phyloP scores from a whole-genome alignment of 1,140 invertebrate genomes.

The Archivesica marissinica region DNA sequence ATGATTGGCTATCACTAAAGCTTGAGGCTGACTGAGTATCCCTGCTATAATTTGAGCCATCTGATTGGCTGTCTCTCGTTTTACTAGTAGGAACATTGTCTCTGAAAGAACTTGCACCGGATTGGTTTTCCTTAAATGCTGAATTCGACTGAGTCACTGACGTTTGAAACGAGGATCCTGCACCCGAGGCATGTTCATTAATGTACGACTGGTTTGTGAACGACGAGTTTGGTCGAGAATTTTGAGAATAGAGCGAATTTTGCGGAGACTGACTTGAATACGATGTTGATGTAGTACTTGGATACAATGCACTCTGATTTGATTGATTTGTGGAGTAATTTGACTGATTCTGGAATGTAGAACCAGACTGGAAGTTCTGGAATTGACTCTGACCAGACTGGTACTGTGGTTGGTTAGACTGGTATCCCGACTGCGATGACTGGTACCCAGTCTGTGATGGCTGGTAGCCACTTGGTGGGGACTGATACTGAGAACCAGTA shows the following conservation, averaged over 20 bases:
- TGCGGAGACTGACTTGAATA: slow-evolving; percentile 41
- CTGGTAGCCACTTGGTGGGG: slow-evolving; percentile 50
- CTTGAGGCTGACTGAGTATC: slow-evolving; percentile 68
- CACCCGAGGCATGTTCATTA: slow-evolving; percentile 50
- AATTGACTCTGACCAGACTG: slow-evolving; percentile 55
- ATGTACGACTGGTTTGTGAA: slow-evolving; percentile 50
- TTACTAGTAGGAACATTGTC: slow-evolving; percentile 49
- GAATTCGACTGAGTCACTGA: slow-evolving; percentile 56
- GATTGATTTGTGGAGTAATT: slow-evolving; percentile 67
- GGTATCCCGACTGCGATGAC: slow-evolving; percentile 26
- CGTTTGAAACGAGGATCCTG: slow-evolving; percentile 52
- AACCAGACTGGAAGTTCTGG: slow-evolving; percentile 69
- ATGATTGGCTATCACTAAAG: slow-evolving; percentile 66
- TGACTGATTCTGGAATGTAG: slow-evolving; percentile 73
- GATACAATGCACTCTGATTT: slow-evolving; percentile 66
- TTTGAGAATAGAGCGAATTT: slow-evolving; percentile 57
- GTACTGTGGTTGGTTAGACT: slow-evolving; percentile 67
- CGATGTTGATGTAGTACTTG: slow-evolving; percentile 49
- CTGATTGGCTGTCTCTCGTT: slow-evolving; percentile 42
- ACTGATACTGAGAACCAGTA: slow-evolving; percentile 50
- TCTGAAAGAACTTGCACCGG: slow-evolving; percentile 60
- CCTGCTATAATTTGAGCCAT: slow-evolving; percentile 33
- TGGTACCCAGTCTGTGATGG: slow-evolving; percentile 31
- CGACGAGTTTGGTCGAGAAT: slow-evolving; percentile 20
- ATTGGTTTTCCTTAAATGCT: slow-evolving; percentile 57